A percentile compares a stretch with the other conserved stretches of the same genome.
Evolutionary conservation across 2,797 vertebrate species (phyloP).

Genomic region (Setipinna tenuifilis): DNA sequence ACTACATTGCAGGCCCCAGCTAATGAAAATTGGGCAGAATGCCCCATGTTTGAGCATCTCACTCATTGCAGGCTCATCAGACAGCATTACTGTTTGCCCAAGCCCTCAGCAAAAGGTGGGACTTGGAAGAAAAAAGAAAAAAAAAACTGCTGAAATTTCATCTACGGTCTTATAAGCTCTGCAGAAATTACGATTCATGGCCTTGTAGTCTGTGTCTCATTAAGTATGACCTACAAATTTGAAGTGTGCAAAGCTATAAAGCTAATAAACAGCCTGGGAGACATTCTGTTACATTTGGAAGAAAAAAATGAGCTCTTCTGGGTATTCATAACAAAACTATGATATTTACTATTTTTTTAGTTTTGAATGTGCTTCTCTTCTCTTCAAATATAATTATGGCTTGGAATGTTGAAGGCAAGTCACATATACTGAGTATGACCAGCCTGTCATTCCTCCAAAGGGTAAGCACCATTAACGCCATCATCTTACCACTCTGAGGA

Average conservation of each 20-base stretch:
- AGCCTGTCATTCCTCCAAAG: background rate
- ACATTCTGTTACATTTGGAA: background rate
- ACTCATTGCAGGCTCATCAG: conserved; percentile 33
- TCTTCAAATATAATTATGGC: background rate
- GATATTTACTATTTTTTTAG: background rate
- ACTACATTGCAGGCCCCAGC: conserved; percentile 29
- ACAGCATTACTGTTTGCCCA: conserved; percentile 8
- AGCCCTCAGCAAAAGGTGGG: conserved; percentile 30
- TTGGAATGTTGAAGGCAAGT: background rate
- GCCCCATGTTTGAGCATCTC: conserved; percentile 31
- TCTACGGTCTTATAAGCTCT: conserved; percentile 15
- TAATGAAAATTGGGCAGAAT: conserved; percentile 49
- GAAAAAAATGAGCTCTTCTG: background rate
- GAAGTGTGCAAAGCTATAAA: background rate
- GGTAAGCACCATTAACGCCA: background rate
- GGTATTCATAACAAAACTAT: background rate
- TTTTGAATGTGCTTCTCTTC: background rate
- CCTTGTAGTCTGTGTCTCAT: conserved; percentile 21
- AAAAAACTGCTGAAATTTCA: conserved; percentile 47
- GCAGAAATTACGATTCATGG: conserved; percentile 33
- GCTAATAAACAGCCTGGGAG: conserved; percentile 5
- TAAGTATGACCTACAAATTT: conserved; percentile 26
- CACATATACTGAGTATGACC: background rate
- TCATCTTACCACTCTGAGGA: background rate
- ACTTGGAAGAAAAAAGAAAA: background rate